phyloP scores from a whole-genome alignment of 35 echinoderm and acorn worm genomes.

The Hemicentrotus pulcherrimus region DNA sequence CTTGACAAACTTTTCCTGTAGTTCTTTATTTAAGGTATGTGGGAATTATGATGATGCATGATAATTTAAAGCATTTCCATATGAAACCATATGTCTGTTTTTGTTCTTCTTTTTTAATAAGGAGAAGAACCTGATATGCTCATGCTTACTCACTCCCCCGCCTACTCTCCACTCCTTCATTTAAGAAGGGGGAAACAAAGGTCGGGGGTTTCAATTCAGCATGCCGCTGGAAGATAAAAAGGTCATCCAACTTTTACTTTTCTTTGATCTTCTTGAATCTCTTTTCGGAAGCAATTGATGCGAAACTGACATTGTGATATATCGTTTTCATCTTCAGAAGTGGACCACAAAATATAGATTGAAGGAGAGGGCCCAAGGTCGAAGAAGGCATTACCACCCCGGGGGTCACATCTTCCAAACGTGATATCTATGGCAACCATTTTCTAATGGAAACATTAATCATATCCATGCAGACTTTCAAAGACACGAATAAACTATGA shows the following conservation, averaged over 20 bases:
- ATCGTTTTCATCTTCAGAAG: conserved; percentile 10
- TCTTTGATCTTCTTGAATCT: background rate
- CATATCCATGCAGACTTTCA: background rate
- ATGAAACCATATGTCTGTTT: too few species aligned
- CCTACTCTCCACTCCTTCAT: too few species aligned
- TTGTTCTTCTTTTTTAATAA: too few species aligned
- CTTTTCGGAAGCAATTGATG: background rate
- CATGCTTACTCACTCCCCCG: too few species aligned
- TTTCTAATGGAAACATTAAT: background rate
- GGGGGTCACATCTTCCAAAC: background rate
- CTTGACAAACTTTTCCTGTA: too few species aligned
- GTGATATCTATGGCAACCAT: background rate
- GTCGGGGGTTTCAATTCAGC: too few species aligned
- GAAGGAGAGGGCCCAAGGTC: background rate
- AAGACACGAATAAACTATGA: background rate
- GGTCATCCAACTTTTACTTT: background rate
- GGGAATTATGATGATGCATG: too few species aligned
- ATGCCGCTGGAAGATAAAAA: background rate
- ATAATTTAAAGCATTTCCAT: too few species aligned
- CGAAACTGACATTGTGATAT: background rate
- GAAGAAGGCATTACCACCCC: background rate
- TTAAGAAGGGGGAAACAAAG: too few species aligned
- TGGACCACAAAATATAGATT: background rate
- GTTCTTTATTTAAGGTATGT: too few species aligned
- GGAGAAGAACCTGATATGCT: too few species aligned